Evolutionary conservation across 2,888 invertebrate species (phyloP).

Genomic region (Ichneumon xanthorius): DNA sequence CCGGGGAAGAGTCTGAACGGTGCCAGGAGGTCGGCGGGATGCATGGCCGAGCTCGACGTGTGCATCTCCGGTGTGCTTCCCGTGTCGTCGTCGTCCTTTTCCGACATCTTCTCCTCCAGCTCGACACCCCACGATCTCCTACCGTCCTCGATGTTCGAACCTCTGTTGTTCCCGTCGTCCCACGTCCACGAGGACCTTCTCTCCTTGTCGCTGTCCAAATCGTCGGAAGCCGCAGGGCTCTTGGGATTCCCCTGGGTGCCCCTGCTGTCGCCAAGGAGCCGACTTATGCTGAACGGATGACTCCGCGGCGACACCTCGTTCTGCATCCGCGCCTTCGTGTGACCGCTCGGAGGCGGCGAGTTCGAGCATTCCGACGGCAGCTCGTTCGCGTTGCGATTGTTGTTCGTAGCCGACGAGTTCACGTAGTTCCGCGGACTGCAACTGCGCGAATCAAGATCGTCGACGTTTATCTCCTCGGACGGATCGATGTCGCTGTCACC

Average conservation of each 20-base stretch:
- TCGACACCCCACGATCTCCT: slow-evolving; percentile 82
- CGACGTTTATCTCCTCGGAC: slow-evolving; percentile 84
- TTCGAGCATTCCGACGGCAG: slow-evolving; percentile 80
- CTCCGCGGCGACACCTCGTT: slow-evolving; percentile 80
- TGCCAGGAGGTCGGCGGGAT: slow-evolving; percentile 77
- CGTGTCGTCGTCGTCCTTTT: slow-evolving; percentile 82
- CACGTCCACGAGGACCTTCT: slow-evolving; percentile 80
- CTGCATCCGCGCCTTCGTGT: slow-evolving; percentile 75
- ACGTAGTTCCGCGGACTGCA: slow-evolving; percentile 79
- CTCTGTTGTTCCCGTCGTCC: slow-evolving; percentile 77
- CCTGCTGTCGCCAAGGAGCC: slow-evolving; percentile 80
- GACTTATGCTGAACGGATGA: slow-evolving; percentile 84
- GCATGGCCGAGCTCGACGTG: slow-evolving; percentile 72
- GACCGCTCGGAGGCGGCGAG: slow-evolving; percentile 76
- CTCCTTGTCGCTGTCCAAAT: slow-evolving; percentile 81
- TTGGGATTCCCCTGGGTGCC: slow-evolving; percentile 74
- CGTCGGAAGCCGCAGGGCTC: slow-evolving; percentile 79
- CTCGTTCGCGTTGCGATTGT: slow-evolving; percentile 63
- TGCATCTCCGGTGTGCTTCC: slow-evolving; percentile 81
- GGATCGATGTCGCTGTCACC: slow-evolving; percentile 82
- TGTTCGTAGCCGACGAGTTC: slow-evolving; percentile 55
- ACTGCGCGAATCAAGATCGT: slow-evolving; percentile 82
- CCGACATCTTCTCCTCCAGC: slow-evolving; percentile 80
- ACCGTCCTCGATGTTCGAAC: slow-evolving; percentile 78
- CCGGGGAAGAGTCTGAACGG: slow-evolving; percentile 80